Conservation (phyloP, 2,888 invertebrate genomes). For the Diogma glabrata region DNA sequence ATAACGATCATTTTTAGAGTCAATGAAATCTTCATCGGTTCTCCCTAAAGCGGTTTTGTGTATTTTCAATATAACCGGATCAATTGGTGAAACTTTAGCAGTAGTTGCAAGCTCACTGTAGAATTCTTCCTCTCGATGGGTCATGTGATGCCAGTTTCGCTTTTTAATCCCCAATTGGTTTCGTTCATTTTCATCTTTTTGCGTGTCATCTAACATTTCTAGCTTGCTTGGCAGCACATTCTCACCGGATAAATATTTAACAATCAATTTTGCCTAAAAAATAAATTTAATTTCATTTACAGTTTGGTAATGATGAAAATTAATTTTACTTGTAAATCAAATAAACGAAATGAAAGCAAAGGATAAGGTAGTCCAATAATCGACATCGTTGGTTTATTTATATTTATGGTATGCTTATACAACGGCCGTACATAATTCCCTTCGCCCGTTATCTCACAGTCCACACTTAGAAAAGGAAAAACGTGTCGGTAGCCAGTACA, state of each 20-base stretch:
- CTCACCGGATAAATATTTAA: constrained; percentile 50
- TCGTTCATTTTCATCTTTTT: constrained; percentile 46
- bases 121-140: constrained; percentile 49
- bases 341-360: constrained; percentile 74
- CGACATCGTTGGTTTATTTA: constrained; percentile 64
- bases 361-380: constrained; percentile 72
- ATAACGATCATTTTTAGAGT: constrained; percentile 50
- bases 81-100: constrained; percentile 48
- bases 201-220: constrained; percentile 51
- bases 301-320: too few relatives aligned
- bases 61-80: constrained; percentile 55
- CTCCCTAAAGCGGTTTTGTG: constrained; percentile 54
- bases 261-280: constrained; percentile 56
- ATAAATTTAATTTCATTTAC: too few relatives aligned
- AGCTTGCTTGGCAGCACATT: constrained; percentile 47
- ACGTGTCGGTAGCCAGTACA: constrained; percentile 66
- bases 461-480: constrained; percentile 59
- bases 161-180: constrained; percentile 50
- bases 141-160: constrained; percentile 70
- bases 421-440: constrained; percentile 71
- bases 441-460: constrained; percentile 56
- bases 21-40: constrained; percentile 48
- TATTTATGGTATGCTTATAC: constrained; percentile 77
- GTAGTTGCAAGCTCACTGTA: constrained; percentile 53
- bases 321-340: too few relatives aligned